Evolutionary conservation across 1,140 invertebrate species (phyloP), one percentile per base, ranked within the genome.

Genomic region (Caenorhabditis tropicalis): DNA sequence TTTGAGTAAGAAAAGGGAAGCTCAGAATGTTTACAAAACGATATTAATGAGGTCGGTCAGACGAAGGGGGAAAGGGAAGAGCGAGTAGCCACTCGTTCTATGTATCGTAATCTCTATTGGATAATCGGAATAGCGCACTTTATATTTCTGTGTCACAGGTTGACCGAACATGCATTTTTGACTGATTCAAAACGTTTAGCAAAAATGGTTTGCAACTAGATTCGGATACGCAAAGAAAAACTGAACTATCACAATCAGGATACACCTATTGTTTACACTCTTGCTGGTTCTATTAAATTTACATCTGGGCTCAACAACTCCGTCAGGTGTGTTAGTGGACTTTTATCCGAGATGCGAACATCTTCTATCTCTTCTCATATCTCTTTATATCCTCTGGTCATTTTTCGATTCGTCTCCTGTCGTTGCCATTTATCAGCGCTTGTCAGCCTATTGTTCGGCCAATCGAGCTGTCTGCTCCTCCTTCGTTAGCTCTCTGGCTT

Each of bases 371-470:
- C 53, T 46, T 3, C 21, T 46, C 39, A 31, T 33, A 70, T 70
- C 60, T 70, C 29, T 70, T 39, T 36, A 33, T 70, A 70, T 39
- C 60, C 39, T 31, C 60, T 70, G 60, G 60, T 39, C 33, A 70
- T 70, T 70, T 36, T 36, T 70, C 60, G 60, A 74, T 74, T 46
- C 36, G 43, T 43, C 65, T 16, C 21, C 65, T 74, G 65, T 74
- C 65, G 65, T 19, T 33, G 65, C 43, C 65, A 74, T 74, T 74
- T 43, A 74, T 74, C 65, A 74, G 65, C n/a, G 65, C 65, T 74
- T 74, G 65, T 74, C 65, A 74, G 65, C n/a, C 36, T 46, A 74
- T 74, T 74, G 65, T 74, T 29, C 65, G 36, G 36, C 24, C 58
- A 65, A 3, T 65, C 65, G 65, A 74, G 65, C 36, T 21, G 65